Percentiles rank a stretch among this genome's conserved stretches.
phyloP scores from a whole-genome alignment of 1,140 invertebrate genomes.

The Aphelinus certus region DNA sequence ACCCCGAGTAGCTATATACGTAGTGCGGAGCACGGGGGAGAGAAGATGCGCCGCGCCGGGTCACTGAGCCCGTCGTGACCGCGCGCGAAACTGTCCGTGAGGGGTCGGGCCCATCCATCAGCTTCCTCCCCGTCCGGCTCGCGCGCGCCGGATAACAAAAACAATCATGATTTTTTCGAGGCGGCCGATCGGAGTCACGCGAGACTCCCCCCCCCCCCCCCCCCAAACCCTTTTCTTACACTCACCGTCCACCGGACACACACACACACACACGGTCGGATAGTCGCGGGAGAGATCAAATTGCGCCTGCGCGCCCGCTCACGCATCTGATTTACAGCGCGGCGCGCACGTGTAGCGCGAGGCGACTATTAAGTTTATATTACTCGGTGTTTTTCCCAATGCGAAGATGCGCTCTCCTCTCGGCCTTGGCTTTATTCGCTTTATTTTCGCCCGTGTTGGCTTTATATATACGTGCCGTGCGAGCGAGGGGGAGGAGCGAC shows the following conservation, averaged over 20 bases:
- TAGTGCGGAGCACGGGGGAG: no score
- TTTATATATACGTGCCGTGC: background rate
- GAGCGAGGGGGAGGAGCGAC: background rate
- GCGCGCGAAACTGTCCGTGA: no score
- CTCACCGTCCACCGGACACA: background rate
- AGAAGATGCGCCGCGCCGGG: no score
- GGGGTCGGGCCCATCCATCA: no score
- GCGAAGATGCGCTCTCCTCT: background rate
- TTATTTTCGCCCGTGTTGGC: slow-evolving; percentile 21
- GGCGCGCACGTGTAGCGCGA: background rate
- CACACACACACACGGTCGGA: background rate
- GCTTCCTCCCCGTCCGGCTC: no score
- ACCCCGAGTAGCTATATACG: no score
- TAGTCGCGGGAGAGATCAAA: slow-evolving; percentile 7
- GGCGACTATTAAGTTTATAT: slow-evolving; percentile 17
- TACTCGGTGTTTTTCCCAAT: slow-evolving; percentile 9
- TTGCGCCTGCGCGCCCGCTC: background rate
- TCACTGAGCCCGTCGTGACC: no score
- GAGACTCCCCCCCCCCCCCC: background rate
- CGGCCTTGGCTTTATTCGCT: slow-evolving; percentile 1
- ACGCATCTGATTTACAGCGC: slow-evolving; percentile 18
- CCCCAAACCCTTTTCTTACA: no score
- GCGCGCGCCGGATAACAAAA: no score
- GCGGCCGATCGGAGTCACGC: slow-evolving; percentile 16
- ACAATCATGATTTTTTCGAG: background rate